A percentile compares a stretch with the other conserved stretches of the same genome.
Evolutionary conservation across 2,888 invertebrate genomes (phyloP).

Genomic region (Agriotes lineatus): DNA sequence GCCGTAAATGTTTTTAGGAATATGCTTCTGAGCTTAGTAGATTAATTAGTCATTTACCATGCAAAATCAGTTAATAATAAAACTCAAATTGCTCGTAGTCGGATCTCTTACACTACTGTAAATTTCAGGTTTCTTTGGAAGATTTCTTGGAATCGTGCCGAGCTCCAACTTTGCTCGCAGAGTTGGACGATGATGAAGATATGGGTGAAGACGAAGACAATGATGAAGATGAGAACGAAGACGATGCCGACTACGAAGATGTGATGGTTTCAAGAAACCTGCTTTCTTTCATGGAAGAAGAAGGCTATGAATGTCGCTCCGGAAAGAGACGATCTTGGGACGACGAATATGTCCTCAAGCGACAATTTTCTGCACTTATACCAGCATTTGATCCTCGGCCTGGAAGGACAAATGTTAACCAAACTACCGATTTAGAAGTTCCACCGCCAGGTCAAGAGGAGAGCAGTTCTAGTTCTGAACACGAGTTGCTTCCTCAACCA

Average conservation of each 20-base stretch:
- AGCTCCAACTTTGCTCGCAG: slow-evolving; percentile 86
- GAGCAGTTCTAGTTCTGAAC: slow-evolving; percentile 65
- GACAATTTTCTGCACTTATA: slow-evolving; percentile 97
- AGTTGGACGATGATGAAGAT: slow-evolving; percentile 92
- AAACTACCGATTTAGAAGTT: slow-evolving; percentile 93
- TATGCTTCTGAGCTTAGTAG: too few species aligned
- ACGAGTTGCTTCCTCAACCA: slow-evolving; percentile 71
- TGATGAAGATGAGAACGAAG: slow-evolving; percentile 94
- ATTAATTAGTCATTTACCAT: too few species aligned
- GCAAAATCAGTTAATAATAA: too few species aligned
- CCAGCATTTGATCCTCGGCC: slow-evolving; percentile 99
- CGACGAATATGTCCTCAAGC: slow-evolving; percentile 96
- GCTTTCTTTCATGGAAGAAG: slow-evolving; percentile 89
- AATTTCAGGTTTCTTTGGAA: slow-evolving; percentile 75
- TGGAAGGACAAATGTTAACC: slow-evolving; percentile 97
- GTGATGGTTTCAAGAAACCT: slow-evolving; percentile 80
- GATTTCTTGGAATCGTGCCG: slow-evolving; percentile 96
- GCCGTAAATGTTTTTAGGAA: not conserved
- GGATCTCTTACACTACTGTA: too few species aligned
- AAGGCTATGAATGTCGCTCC: slow-evolving; percentile 69
- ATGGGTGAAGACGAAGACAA: slow-evolving; percentile 92
- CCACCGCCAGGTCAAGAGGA: slow-evolving; percentile 79
- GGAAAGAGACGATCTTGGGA: slow-evolving; percentile 93
- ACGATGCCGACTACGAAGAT: slow-evolving; percentile 93
- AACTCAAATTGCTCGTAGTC: too few species aligned